Percentiles rank a stretch among this genome's conserved stretches.
These are phyloP conservation scores for Drosophila pegasa DNA, from an alignment of 2,888 invertebrate species.

Conservation along the genomic window DNA sequence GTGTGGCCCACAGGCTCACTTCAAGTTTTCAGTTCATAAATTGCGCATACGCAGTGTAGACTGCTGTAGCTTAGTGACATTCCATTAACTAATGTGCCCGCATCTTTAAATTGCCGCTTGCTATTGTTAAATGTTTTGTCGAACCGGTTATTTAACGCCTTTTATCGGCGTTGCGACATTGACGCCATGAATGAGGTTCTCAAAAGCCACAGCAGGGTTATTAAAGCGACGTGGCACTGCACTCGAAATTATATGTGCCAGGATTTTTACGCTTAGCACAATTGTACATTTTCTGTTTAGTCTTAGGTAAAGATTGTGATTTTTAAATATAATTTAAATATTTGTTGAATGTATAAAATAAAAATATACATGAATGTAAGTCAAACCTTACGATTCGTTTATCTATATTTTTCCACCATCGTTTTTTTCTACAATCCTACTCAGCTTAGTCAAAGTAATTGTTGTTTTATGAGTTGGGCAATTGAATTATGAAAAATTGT, in stretches of 20 bases:
- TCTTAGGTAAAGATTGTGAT: neutral
- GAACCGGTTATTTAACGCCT: slow-evolving; percentile 7
- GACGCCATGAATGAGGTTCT: neutral
- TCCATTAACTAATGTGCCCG: slow-evolving; percentile 19
- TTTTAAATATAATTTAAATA: neutral
- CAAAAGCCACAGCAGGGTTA: neutral
- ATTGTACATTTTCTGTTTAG: neutral
- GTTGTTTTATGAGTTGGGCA: too few species aligned
- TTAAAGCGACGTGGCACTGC: too few species aligned
- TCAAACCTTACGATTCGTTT: too few species aligned
- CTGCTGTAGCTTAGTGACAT: neutral
- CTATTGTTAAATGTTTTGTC: neutral
- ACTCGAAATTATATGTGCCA: neutral
- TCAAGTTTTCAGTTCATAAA: slow-evolving; percentile 15
- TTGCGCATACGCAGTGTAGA: slow-evolving; percentile 15
- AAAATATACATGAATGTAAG: neutral
- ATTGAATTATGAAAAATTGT: too few species aligned
- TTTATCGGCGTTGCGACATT: slow-evolving; percentile 19
- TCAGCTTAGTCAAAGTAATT: too few species aligned
- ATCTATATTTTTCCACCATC: too few species aligned
- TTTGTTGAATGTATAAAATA: too few species aligned
- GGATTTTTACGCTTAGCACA: too few species aligned
- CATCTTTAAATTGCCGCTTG: slow-evolving; percentile 17
- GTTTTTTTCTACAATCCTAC: too few species aligned
- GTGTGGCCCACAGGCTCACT: slow-evolving; percentile 7